Evolutionary conservation across 2,888 invertebrate genomes (phyloP), one percentile per base, ranked within the genome.

Genomic region (Dascillus cervinus): DNA sequence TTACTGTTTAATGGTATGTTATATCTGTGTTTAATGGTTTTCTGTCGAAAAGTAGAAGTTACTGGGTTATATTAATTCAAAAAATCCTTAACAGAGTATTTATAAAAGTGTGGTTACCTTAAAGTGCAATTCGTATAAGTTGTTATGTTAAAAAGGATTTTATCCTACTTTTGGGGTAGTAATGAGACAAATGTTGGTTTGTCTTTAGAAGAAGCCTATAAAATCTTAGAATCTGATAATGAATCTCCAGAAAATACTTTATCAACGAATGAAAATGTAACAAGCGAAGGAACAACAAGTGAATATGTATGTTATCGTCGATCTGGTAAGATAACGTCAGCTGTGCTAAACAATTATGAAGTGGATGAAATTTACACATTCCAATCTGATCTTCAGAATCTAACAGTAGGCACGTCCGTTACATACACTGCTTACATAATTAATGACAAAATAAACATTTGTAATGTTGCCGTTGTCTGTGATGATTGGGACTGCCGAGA

Each of bases 331-430:
- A n/a, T n/a, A n/a, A n/a, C n/a, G n/a, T n/a, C n/a, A n/a, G n/a
- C n/a, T n/a, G n/a, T n/a, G n/a, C n/a, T n/a, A n/a, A n/a, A n/a
- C n/a, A n/a, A n/a, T n/a, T n/a, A n/a, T n/a, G 55, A 75, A 1
- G 77, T 85, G 34, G 79, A 85, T 58, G 67, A 74, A 29, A 58
- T 56, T 17, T 63, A 75, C 33, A 64, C 66, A 39, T 82, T 75
- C 52, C 69, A 75, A 21, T 56, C 58, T 1, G 55, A 55, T 9
- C 58, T 51, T 41, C 50, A 47, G 35, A 64, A 43, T 42, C 48
- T 64, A 1, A 26, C 68, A 40, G 64, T 84, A 22, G 70, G 75
- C 2, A 72, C 74, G 53, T 72, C 79, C 40, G 62, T 77, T 11
- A 63, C 69, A 33, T 63, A 52, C 39, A 48, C 54, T 28, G 41